Conservation (phyloP, 2,888 invertebrate species). For the Blera fallax region DNA sequence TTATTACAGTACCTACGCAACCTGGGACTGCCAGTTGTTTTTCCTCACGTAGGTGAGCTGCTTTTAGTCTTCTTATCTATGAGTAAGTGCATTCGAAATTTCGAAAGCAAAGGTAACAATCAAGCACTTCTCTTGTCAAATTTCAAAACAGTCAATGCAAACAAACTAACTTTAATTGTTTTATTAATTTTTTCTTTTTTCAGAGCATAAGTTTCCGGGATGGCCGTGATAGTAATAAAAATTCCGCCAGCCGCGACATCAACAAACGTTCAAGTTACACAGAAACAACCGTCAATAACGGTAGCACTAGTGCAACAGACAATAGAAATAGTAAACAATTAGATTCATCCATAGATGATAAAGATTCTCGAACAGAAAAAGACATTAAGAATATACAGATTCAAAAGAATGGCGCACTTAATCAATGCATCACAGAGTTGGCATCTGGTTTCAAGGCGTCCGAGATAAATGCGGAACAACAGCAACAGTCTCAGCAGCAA, state of each 20-base stretch:
- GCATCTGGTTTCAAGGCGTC: slow-evolving; percentile 84
- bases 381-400: slow-evolving; percentile 77
- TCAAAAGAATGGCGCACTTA: slow-evolving; percentile 80
- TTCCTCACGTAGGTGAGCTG: too few species aligned
- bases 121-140: too few species aligned
- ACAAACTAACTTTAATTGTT: not conserved
- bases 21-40: too few species aligned
- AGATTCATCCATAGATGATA: slow-evolving; percentile 76
- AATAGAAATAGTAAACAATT: slow-evolving; percentile 73
- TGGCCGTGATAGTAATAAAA: slow-evolving; percentile 55
- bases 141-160: too few species aligned
- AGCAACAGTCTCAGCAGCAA: slow-evolving; percentile 69
- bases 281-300: slow-evolving; percentile 58
- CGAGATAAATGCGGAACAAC: slow-evolving; percentile 82
- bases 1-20: too few species aligned
- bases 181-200: slow-evolving; percentile 15
- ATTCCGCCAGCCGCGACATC: slow-evolving; percentile 61
- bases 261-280: slow-evolving; percentile 70
- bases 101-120: too few species aligned
- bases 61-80: too few species aligned
- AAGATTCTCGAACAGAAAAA: slow-evolving; percentile 80
- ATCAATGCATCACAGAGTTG: slow-evolving; percentile 88
- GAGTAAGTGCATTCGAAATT: too few species aligned
- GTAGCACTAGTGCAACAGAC: slow-evolving; percentile 50
- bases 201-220: slow-evolving; percentile 63